These are phyloP conservation scores for Drosophila stalkeri DNA, from an alignment of 2,888 invertebrate species.

Conservation along the genomic window DNA sequence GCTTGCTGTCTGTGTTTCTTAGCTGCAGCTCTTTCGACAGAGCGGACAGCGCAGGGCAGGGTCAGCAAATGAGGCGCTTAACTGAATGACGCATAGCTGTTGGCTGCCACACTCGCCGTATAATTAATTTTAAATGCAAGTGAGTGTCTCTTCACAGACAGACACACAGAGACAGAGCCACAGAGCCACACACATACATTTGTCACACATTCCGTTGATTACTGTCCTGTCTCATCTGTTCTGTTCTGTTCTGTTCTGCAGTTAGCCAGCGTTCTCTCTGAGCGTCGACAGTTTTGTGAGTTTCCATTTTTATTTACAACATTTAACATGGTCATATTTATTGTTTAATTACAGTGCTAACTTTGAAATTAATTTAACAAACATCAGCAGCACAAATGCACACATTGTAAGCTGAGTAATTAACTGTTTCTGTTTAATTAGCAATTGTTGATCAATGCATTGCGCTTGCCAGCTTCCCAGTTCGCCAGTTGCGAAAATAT, in stretches of 20 bases:
- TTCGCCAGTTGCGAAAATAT: neutral
- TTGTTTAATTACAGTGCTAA: conserved; percentile 68
- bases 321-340: conserved; percentile 58
- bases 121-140: conserved; percentile 75
- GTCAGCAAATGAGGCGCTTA: conserved; percentile 65
- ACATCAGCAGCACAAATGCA: conserved; percentile 16
- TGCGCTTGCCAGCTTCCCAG: neutral
- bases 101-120: conserved; percentile 67
- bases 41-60: conserved; percentile 1
- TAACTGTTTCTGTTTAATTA: conserved; percentile 62
- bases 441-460: conserved; percentile 43
- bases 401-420: conserved; percentile 43
- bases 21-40: conserved; percentile 2
- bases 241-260: too few species aligned
- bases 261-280: neutral
- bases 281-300: conserved; percentile 58
- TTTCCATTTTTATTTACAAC: conserved; percentile 51
- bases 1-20: conserved; percentile 15
- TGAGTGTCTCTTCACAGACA: conserved; percentile 22
- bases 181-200: conserved; percentile 1
- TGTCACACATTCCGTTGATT: conserved; percentile 17
- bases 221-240: conserved; percentile 8
- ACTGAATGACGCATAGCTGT: conserved; percentile 63
- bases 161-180: neutral
- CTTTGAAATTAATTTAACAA: conserved; percentile 63